phyloP scores from a whole-genome alignment of 2,888 invertebrate genomes.

The Dione vanillae region DNA sequence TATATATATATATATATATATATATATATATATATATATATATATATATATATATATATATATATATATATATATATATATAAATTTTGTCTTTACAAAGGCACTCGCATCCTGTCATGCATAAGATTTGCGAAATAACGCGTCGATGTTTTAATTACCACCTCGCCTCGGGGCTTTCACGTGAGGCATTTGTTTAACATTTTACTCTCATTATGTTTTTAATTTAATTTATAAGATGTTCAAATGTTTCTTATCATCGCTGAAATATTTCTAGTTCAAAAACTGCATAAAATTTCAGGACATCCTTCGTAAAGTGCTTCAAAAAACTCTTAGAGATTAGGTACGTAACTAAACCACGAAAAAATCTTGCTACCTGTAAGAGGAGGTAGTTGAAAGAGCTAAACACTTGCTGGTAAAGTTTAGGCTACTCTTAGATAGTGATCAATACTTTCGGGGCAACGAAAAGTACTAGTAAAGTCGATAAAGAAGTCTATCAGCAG shows the following conservation, averaged over 20 bases:
- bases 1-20: neutral
- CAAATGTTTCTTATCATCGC: neutral
- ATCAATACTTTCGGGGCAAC: too few relatives aligned
- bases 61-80: neutral
- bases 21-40: neutral
- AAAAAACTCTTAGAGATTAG: too few relatives aligned
- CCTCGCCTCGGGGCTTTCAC: conserved; percentile 20
- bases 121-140: conserved; percentile 17
- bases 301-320: too few relatives aligned
- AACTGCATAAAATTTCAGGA: too few relatives aligned
- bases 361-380: too few relatives aligned
- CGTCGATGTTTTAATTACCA: conserved; percentile 24
- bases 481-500: too few relatives aligned
- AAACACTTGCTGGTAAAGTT: too few relatives aligned
- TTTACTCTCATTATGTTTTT: neutral
- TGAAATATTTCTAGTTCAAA: neutral
- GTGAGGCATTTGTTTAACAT: neutral
- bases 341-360: too few relatives aligned
- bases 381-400: too few relatives aligned
- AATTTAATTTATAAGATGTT: conserved; percentile 9
- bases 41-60: too few relatives aligned
- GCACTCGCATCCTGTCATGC: neutral
- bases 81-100: conserved; percentile 8
- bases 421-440: too few relatives aligned
- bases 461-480: too few relatives aligned